Percentiles rank a stretch among this genome's conserved stretches.
Conservation (phyloP, 2,888 invertebrate genomes). For the Creontiades dilutus region DNA sequence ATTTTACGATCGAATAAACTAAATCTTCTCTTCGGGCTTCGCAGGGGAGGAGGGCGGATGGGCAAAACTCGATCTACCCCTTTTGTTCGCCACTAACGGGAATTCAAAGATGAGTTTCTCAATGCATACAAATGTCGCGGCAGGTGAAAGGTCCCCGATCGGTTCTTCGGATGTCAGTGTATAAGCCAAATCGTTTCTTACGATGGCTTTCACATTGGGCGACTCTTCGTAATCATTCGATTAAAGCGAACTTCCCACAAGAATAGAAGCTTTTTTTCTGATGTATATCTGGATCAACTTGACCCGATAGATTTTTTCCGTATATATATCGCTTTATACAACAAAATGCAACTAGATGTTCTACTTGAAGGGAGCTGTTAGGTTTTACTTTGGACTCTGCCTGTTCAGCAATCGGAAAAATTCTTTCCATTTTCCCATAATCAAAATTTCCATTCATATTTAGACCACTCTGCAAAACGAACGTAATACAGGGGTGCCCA, state of each 20-base stretch:
- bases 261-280: background rate
- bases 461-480: too few species aligned
- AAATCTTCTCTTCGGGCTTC: background rate
- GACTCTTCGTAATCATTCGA: background rate
- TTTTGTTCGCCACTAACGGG: constrained; percentile 63
- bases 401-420: too few species aligned
- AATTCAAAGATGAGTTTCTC: constrained; percentile 58
- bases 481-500: too few species aligned
- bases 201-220: background rate
- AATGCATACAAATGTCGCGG: constrained; percentile 67
- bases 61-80: constrained; percentile 19
- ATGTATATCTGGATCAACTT: background rate
- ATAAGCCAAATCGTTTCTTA: background rate
- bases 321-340: too few species aligned
- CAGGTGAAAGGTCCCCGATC: background rate
- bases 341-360: too few species aligned
- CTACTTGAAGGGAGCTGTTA: too few species aligned
- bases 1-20: constrained; percentile 69
- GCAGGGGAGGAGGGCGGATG: background rate
- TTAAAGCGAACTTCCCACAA: too few species aligned
- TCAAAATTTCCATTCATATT: too few species aligned
- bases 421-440: too few species aligned
- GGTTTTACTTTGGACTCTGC: too few species aligned
- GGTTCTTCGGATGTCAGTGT: constrained; percentile 1
- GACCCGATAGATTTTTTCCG: too few species aligned